phyloP scores from a whole-genome alignment of 2,888 invertebrate species.

The Amphimallon solstitiale region DNA sequence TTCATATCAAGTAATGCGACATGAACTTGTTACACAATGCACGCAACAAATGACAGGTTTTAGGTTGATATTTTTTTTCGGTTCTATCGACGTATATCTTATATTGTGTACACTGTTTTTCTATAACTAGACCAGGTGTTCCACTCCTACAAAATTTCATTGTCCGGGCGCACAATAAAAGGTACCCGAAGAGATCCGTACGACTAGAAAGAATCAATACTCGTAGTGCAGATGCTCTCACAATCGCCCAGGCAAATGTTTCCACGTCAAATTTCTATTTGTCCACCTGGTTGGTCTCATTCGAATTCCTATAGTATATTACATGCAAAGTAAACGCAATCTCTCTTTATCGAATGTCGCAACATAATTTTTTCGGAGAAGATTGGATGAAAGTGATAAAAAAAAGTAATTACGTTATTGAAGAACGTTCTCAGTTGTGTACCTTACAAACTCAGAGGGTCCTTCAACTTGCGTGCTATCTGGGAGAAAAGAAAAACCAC shows the following conservation, averaged over 20 bases:
- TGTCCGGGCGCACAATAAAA: slow-evolving; percentile 15
- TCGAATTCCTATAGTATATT: slow-evolving; percentile 21
- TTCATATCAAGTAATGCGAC: slow-evolving; percentile 4
- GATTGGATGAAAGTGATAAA: background rate
- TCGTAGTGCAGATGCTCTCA: slow-evolving; percentile 47
- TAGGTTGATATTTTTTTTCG: slow-evolving; percentile 12
- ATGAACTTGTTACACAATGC: slow-evolving; percentile 30
- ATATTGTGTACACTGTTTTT: slow-evolving; percentile 5
- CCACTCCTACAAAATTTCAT: slow-evolving; percentile 33
- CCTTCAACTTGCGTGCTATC: background rate
- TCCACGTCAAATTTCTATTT: slow-evolving; percentile 29
- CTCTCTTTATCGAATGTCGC: slow-evolving; percentile 2
- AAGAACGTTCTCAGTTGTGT: slow-evolving; percentile 2
- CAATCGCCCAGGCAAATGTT: slow-evolving; percentile 43
- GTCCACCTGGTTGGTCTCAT: slow-evolving; percentile 28
- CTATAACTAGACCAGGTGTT: slow-evolving; percentile 20
- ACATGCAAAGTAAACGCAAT: slow-evolving; percentile 1
- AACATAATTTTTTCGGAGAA: background rate
- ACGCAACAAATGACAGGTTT: slow-evolving; percentile 28
- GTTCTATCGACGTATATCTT: background rate
- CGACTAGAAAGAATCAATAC: slow-evolving; percentile 45
- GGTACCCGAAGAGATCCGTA: slow-evolving; percentile 2
- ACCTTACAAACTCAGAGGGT: background rate
- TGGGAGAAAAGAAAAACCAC: slow-evolving; percentile 3
- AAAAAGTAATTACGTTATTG: background rate